A percentile compares a stretch with the other conserved stretches of the same genome.
These are phyloP conservation scores for Sapayoa aenigma DNA, from an alignment of 2,113 vertebrate species.

Conservation along the genomic window DNA sequence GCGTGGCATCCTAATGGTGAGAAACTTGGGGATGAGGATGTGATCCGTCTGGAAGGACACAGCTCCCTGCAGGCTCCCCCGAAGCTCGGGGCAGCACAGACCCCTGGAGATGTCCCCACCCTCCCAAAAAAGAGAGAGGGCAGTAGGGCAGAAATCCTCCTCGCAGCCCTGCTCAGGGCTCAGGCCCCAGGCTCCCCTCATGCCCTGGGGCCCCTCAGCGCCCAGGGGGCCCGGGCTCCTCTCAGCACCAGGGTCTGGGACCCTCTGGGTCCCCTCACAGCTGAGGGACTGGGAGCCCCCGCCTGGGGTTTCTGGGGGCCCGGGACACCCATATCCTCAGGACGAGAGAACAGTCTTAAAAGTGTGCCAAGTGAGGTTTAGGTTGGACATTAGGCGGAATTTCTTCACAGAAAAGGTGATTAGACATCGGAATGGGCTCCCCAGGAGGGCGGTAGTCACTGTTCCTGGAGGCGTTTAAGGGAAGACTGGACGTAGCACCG, in stretches of 20 bases:
- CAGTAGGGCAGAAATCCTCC: not conserved
- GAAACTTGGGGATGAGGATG: fast-evolving
- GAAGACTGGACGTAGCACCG: not conserved
- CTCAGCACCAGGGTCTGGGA: not conserved
- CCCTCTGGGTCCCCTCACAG: not conserved
- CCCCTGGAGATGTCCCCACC: fast-evolving
- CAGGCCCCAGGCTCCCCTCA: no score
- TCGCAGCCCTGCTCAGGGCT: not conserved
- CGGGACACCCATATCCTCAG: not conserved
- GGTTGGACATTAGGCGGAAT: no score
- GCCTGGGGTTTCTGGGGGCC: no score
- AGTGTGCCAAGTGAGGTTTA: not conserved
- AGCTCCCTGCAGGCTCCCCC: not conserved
- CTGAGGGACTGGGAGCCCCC: fast-evolving
- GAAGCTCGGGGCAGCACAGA: not conserved
- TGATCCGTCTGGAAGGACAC: fast-evolving
- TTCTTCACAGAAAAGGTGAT: not conserved
- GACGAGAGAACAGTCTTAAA: not conserved
- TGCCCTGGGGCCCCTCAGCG: no score
- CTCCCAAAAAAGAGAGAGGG: fast-evolving
- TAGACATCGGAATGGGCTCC: not conserved
- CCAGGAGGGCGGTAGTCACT: not conserved
- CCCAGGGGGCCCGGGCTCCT: fast-evolving
- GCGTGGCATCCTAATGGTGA: fast-evolving
- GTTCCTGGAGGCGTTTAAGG: not conserved